A percentile compares a stretch with the other conserved stretches of the same genome.
These are phyloP conservation scores for Cremastinae sp. DNA, from an alignment of 2,888 invertebrate species.

Conservation along the genomic window DNA sequence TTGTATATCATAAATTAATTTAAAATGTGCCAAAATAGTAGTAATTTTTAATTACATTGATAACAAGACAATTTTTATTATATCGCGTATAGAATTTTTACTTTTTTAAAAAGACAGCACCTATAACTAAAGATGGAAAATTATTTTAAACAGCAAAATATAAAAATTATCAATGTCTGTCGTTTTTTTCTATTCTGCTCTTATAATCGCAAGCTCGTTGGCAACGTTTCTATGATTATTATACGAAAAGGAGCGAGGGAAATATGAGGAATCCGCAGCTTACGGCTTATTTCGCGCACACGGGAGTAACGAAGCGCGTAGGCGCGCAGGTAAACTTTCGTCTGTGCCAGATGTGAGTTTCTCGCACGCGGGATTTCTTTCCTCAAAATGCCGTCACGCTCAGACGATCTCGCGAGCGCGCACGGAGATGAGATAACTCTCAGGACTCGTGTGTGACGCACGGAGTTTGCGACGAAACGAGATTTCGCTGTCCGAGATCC, in stretches of 20 bases:
- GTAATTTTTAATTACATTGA: no score
- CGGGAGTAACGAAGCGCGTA: conserved; percentile 27
- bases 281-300: conserved; percentile 12
- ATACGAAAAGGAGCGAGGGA: neutral
- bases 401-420: conserved; percentile 37
- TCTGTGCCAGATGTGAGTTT: conserved; percentile 27
- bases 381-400: conserved; percentile 59
- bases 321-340: conserved; percentile 56
- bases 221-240: conserved; percentile 4
- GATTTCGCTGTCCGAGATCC: conserved; percentile 48
- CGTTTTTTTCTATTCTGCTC: conserved; percentile 13
- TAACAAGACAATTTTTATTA: no score
- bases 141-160: no score
- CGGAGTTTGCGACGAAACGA: conserved; percentile 40
- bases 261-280: conserved; percentile 10
- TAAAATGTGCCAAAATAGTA: no score
- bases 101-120: no score
- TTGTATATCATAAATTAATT: no score
- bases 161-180: neutral
- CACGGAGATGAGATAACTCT: neutral
- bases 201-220: conserved; percentile 42
- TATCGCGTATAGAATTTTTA: no score
- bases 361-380: conserved; percentile 59
- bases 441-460: conserved; percentile 1
- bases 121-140: no score